A percentile compares a stretch with the other conserved stretches of the same genome.
These are phyloP conservation scores for Typhlichthys subterraneus DNA, from an alignment of 2,797 vertebrate species.

Conservation along the genomic window DNA sequence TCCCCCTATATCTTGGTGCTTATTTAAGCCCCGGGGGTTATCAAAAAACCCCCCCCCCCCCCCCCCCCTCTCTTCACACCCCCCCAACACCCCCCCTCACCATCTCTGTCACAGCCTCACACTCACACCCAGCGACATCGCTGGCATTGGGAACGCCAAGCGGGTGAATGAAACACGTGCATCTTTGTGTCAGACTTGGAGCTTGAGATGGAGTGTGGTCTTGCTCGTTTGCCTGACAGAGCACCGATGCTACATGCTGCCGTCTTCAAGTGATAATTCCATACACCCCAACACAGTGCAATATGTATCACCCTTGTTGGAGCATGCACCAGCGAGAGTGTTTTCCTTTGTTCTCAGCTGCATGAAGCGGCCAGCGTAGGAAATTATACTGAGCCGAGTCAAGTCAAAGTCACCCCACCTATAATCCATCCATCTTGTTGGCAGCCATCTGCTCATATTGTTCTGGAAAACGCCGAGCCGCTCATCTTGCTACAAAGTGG, in stretches of 20 bases:
- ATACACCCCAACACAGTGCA: conserved; percentile 56
- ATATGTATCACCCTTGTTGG: conserved; percentile 57
- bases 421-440: conserved; percentile 82
- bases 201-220: conserved; percentile 30
- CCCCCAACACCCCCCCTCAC: background rate
- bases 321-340: conserved; percentile 36
- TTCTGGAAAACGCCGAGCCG: conserved; percentile 58
- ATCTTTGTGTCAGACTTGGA: conserved; percentile 30
- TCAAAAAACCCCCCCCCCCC: no score
- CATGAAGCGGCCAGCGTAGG: conserved; percentile 62
- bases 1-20: no score
- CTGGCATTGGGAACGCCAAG: conserved; percentile 40
- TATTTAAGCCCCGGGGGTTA: no score
- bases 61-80: background rate
- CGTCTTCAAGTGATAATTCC: conserved; percentile 62
- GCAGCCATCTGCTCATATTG: conserved; percentile 78
- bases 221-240: conserved; percentile 16
- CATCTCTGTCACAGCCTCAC: conserved; percentile 57
- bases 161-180: conserved; percentile 36
- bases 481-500: conserved; percentile 53
- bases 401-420: conserved; percentile 72
- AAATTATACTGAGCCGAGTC: conserved; percentile 75
- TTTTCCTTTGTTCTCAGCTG: conserved; percentile 55
- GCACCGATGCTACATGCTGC: conserved; percentile 30
- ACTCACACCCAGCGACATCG: conserved; percentile 31